Percentiles rank a stretch among this genome's conserved stretches.
These are phyloP conservation scores for Tenthredo notha DNA, from an alignment of 2,888 invertebrate genomes.

Conservation along the genomic window DNA sequence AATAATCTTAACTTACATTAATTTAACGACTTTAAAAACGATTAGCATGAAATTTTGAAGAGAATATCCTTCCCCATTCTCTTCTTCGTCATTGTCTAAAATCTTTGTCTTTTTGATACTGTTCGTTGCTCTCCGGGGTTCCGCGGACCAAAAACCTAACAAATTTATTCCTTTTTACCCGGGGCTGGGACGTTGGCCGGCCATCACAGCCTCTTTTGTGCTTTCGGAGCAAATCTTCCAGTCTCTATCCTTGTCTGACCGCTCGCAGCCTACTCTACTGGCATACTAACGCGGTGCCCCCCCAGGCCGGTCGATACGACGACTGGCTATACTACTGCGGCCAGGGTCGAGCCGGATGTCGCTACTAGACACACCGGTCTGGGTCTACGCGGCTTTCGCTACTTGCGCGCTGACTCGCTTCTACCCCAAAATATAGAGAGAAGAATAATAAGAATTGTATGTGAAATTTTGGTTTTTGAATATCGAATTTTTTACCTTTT, in stretches of 20 bases:
- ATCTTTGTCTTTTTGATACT: background rate
- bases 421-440: background rate
- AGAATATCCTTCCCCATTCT: background rate
- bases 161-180: constrained; percentile 32
- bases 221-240: constrained; percentile 61
- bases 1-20: background rate
- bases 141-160: background rate
- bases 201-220: constrained; percentile 57
- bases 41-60: background rate
- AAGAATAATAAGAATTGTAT: background rate
- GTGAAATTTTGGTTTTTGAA: background rate
- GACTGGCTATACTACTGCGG: constrained; percentile 43
- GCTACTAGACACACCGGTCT: background rate
- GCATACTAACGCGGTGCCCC: constrained; percentile 71
- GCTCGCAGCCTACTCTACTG: constrained; percentile 67
- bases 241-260: constrained; percentile 66
- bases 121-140: constrained; percentile 23
- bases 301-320: constrained; percentile 68
- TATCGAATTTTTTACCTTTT: background rate
- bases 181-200: background rate
- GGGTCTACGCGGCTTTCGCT: constrained; percentile 4
- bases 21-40: background rate
- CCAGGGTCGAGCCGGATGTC: constrained; percentile 47
- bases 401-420: background rate
- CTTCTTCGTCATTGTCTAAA: background rate